Conservation (phyloP, 2,113 vertebrate species). For the Melanerpes aurifrons region DNA sequence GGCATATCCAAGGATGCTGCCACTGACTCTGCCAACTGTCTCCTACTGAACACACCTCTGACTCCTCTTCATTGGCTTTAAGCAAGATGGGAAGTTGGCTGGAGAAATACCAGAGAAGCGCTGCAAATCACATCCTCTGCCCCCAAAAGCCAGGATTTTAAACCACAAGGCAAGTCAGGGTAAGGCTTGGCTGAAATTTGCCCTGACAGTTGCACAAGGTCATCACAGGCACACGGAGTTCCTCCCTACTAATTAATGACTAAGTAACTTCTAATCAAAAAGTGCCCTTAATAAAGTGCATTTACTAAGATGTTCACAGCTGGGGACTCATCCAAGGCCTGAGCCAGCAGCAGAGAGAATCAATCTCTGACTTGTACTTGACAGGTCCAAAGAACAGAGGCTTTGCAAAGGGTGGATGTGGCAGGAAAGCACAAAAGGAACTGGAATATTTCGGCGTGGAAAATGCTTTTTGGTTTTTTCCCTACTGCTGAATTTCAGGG, state of each 20-base stretch:
- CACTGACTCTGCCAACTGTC: not conserved
- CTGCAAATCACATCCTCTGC: not conserved
- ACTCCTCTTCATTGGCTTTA: not conserved
- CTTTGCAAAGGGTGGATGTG: rapidly evolving
- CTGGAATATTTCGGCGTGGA: not conserved
- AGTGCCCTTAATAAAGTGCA: not conserved
- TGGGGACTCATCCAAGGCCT: not conserved
- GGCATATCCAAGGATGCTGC: not conserved
- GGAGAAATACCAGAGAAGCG: not conserved
- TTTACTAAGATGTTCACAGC: not conserved
- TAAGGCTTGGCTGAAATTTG: not conserved
- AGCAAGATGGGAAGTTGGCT: not conserved
- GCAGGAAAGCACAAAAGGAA: not conserved
- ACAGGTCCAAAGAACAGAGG: not conserved
- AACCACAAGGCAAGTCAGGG: not conserved
- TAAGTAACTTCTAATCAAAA: not conserved
- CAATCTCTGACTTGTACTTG: rapidly evolving
- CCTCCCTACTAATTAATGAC: not conserved
- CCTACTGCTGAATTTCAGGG: not conserved
- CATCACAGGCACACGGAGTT: not conserved
- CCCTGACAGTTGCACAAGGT: not conserved
- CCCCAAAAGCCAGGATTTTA: not conserved
- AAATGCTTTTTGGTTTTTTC: not conserved
- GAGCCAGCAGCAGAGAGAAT: not conserved
- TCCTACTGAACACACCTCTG: rapidly evolving